These are phyloP conservation scores for Stenopsyche tienmushanensis DNA, from an alignment of 1,140 invertebrate species.

Conservation along the genomic window DNA sequence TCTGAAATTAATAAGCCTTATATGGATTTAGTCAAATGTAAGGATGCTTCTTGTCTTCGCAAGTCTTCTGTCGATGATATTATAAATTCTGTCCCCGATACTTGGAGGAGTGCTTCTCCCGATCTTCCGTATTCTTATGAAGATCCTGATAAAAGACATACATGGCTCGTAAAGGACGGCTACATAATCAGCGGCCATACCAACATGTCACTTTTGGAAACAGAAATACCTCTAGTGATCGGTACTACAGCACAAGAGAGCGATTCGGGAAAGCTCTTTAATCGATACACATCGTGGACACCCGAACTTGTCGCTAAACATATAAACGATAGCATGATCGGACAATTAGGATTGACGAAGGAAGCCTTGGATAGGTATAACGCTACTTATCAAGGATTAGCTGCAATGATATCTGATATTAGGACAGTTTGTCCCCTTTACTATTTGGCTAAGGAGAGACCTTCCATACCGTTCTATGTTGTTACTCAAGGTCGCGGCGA, in stretches of 20 bases:
- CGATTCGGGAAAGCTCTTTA: conserved; percentile 58
- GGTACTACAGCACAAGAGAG: conserved; percentile 72
- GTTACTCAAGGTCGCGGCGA: conserved; percentile 62
- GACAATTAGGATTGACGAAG: conserved; percentile 59
- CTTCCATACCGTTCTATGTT: conserved; percentile 70
- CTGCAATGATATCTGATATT: conserved; percentile 74
- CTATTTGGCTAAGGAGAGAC: conserved; percentile 59
- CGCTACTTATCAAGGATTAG: conserved; percentile 64
- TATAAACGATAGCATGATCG: conserved; percentile 65
- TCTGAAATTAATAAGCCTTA: conserved; percentile 63
- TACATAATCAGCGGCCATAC: conserved; percentile 65
- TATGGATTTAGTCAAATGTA: conserved; percentile 57
- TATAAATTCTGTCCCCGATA: conserved; percentile 65
- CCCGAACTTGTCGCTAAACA: conserved; percentile 62
- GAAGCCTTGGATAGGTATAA: conserved; percentile 66
- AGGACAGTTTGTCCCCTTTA: conserved; percentile 77
- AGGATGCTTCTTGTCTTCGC: conserved; percentile 60
- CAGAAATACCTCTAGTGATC: conserved; percentile 59
- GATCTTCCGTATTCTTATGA: conserved; percentile 62
- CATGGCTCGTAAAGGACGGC: conserved; percentile 76
- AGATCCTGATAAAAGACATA: conserved; percentile 59
- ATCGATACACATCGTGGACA: conserved; percentile 63
- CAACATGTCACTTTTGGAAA: conserved; percentile 58
- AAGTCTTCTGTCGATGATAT: conserved; percentile 63
- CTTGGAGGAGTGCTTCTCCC: conserved; percentile 64